Percentiles rank a stretch among this genome's conserved stretches.
Evolutionary conservation across 2,888 invertebrate genomes (phyloP).

Genomic region (Dione juno): DNA sequence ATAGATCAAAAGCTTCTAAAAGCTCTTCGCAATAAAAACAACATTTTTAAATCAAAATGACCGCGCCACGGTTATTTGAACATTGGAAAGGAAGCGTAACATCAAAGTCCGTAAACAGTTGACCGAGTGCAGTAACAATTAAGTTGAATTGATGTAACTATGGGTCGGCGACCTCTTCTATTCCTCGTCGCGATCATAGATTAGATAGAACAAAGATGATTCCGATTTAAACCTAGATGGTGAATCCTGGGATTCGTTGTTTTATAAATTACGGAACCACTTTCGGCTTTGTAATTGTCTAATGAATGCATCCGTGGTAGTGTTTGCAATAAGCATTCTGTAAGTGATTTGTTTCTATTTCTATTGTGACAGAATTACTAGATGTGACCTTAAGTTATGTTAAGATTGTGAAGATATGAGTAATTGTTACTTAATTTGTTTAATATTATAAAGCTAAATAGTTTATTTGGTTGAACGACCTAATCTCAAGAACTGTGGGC

Average conservation of each 20-base stretch:
- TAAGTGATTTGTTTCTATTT: no score
- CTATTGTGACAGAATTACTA: no score
- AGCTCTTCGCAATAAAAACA: slow-evolving; percentile 17
- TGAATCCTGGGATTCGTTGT: not conserved
- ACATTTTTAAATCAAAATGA: slow-evolving; percentile 17
- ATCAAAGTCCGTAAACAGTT: slow-evolving; percentile 44
- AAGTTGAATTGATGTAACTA: slow-evolving; percentile 74
- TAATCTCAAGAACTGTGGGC: no score
- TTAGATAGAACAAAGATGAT: slow-evolving; percentile 37
- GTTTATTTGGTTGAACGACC: no score
- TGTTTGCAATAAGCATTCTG: no score
- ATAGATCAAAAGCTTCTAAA: slow-evolving; percentile 10
- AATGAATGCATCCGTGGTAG: no score
- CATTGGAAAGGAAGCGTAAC: slow-evolving; percentile 37
- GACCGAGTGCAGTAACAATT: slow-evolving; percentile 65
- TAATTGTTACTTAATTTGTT: no score
- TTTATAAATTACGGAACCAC: not conserved
- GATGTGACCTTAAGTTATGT: no score
- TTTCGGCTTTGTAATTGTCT: not conserved
- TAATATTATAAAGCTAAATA: no score
- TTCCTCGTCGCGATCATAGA: slow-evolving; percentile 61
- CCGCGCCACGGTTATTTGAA: slow-evolving; percentile 20
- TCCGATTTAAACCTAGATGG: not conserved
- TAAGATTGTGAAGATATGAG: no score
- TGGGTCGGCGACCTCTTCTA: slow-evolving; percentile 67